These are phyloP conservation scores for Calosoma granatense DNA, from an alignment of 1,140 invertebrate species.

Conservation along the genomic window DNA sequence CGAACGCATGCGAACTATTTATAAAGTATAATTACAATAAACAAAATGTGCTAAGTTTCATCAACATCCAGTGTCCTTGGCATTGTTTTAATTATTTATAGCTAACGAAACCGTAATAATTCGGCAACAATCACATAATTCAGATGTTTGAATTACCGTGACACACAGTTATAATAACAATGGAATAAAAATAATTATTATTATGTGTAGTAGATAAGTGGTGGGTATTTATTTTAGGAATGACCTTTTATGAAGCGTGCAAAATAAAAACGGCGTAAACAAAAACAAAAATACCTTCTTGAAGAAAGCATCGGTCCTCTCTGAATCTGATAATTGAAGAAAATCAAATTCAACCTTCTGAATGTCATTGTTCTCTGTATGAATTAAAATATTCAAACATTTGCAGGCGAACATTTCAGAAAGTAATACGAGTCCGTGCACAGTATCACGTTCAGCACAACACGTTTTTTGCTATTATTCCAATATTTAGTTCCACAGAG, in stretches of 20 bases:
- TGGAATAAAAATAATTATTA: too few relatives aligned
- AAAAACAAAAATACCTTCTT: slow-evolving; percentile 30
- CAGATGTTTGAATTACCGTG: slow-evolving; percentile 4
- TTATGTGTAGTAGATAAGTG: too few relatives aligned
- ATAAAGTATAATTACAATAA: too few relatives aligned
- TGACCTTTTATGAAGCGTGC: not conserved
- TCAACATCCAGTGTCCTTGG: too few relatives aligned
- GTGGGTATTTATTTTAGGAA: not conserved
- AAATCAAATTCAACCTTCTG: slow-evolving; percentile 29
- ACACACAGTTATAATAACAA: slow-evolving; percentile 8
- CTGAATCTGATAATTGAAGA: slow-evolving; percentile 31
- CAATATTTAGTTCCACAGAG: slow-evolving; percentile 3
- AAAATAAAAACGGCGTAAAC: slow-evolving; percentile 14
- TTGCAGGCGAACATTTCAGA: slow-evolving; percentile 32
- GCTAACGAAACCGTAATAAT: too few relatives aligned
- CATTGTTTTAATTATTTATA: too few relatives aligned
- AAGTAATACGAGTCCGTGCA: not conserved
- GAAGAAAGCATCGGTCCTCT: slow-evolving; percentile 35
- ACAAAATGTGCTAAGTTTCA: too few relatives aligned
- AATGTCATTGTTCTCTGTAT: slow-evolving; percentile 32
- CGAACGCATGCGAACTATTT: too few relatives aligned
- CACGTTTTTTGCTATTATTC: not conserved
- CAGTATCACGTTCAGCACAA: not conserved
- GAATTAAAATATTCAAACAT: slow-evolving; percentile 41
- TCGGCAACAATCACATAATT: too few relatives aligned